These are phyloP conservation scores for Trachymyrmex septentrionalis DNA, from an alignment of 1,140 invertebrate species.

Conservation along the genomic window DNA sequence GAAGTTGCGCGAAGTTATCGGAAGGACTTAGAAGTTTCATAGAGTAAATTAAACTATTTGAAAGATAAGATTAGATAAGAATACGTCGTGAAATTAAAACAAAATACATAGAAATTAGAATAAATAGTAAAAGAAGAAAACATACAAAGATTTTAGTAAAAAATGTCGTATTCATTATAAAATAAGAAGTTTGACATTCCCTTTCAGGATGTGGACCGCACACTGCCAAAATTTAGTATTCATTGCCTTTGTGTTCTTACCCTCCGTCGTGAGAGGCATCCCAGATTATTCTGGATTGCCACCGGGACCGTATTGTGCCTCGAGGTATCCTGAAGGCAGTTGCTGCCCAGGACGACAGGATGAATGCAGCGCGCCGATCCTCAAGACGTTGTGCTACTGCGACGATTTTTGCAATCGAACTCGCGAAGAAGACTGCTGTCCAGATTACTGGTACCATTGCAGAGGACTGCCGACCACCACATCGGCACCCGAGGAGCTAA, in stretches of 20 bases:
- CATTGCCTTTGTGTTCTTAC: constrained; percentile 60
- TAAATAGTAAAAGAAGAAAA: neutral
- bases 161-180: neutral
- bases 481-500: constrained; percentile 46
- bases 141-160: neutral
- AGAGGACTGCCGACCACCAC: constrained; percentile 82
- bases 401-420: constrained; percentile 95
- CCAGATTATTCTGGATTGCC: constrained; percentile 77
- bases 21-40: neutral
- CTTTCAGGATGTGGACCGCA: constrained; percentile 67
- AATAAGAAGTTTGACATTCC: too few species aligned
- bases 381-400: constrained; percentile 95
- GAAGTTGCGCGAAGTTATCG: neutral
- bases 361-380: constrained; percentile 91
- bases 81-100: neutral
- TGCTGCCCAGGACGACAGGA: constrained; percentile 92
- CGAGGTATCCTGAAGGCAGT: constrained; percentile 70
- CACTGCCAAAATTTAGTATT: constrained; percentile 48
- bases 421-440: constrained; percentile 93
- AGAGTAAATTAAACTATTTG: neutral
- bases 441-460: constrained; percentile 93
- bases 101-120: too few species aligned
- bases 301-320: constrained; percentile 86
- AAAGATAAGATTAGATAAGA: neutral
- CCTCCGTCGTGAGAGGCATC: constrained; percentile 54